A percentile compares a stretch with the other conserved stretches of the same genome.
Conservation (phyloP, 2,888 invertebrate genomes). For the Macaria liturata region DNA sequence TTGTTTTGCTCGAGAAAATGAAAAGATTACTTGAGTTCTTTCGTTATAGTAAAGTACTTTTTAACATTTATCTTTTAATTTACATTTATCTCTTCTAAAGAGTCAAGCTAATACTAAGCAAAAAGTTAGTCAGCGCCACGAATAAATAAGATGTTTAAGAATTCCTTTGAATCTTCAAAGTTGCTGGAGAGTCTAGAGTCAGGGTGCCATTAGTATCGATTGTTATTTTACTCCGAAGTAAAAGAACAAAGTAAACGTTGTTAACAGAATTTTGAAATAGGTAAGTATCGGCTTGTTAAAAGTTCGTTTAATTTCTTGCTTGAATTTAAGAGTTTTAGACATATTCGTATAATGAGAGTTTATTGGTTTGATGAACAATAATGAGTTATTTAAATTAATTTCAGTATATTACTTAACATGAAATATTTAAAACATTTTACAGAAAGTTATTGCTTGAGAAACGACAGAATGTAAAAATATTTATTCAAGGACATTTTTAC, state of each 20-base stretch:
- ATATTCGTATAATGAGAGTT: no score
- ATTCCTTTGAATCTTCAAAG: constrained; percentile 19
- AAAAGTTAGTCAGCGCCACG: constrained; percentile 25
- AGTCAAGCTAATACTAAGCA: constrained; percentile 1
- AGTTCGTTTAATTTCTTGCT: no score
- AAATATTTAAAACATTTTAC: no score
- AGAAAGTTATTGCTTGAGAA: no score
- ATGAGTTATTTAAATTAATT: no score
- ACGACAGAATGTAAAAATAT: no score
- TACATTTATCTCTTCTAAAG: constrained; percentile 26
- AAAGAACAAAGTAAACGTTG: not conserved
- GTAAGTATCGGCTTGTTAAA: not conserved
- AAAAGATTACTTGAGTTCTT: constrained; percentile 13
- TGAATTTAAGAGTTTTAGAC: no score
- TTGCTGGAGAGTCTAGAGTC: constrained; percentile 10
- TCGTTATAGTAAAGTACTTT: constrained; percentile 22
- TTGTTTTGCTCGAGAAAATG: constrained; percentile 9
- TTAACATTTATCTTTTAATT: no score
- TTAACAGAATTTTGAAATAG: not conserved
- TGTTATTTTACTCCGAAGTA: constrained; percentile 3
- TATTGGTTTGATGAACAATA: no score
- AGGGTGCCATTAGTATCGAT: constrained; percentile 20
- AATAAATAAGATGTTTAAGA: constrained; percentile 30
- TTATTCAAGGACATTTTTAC: constrained; percentile 11
- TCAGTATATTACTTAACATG: no score